Percentiles rank a stretch among this genome's conserved stretches.
Conservation (phyloP, 2,888 invertebrate species). For the Rhingia rostrata region DNA sequence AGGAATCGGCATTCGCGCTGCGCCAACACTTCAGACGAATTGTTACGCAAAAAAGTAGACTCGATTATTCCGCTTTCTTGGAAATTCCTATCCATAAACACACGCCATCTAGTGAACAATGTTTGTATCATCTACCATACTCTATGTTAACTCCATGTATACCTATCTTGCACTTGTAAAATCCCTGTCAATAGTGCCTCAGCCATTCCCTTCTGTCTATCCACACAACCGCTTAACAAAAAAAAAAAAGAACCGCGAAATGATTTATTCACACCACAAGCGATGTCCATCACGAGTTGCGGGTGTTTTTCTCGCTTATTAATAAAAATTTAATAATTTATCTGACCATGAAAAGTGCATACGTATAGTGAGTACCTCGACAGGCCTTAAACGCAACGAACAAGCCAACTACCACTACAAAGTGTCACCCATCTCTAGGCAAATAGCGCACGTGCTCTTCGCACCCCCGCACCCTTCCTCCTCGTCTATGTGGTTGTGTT, state of each 20-base stretch:
- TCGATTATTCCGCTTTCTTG: no score
- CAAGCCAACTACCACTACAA: constrained; percentile 6
- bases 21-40: no score
- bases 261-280: constrained; percentile 24
- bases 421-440: constrained; percentile 53
- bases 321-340: constrained; percentile 72
- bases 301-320: constrained; percentile 58
- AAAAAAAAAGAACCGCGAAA: background rate
- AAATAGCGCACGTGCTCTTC: background rate
- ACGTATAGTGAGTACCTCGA: constrained; percentile 17
- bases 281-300: constrained; percentile 60
- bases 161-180: no score
- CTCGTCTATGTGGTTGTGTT: background rate
- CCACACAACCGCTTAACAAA: constrained; percentile 1
- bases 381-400: constrained; percentile 46
- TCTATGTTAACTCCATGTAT: no score
- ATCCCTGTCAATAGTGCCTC: no score
- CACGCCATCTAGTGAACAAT: no score
- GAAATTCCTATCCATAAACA: no score
- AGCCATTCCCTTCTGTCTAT: background rate
- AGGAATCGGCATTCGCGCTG: no score
- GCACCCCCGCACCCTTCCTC: constrained; percentile 2
- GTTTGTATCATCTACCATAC: no score
- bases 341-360: constrained; percentile 70
- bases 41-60: no score